phyloP scores from a whole-genome alignment of 2,888 invertebrate genomes.

The Drosophila acutilabella region DNA sequence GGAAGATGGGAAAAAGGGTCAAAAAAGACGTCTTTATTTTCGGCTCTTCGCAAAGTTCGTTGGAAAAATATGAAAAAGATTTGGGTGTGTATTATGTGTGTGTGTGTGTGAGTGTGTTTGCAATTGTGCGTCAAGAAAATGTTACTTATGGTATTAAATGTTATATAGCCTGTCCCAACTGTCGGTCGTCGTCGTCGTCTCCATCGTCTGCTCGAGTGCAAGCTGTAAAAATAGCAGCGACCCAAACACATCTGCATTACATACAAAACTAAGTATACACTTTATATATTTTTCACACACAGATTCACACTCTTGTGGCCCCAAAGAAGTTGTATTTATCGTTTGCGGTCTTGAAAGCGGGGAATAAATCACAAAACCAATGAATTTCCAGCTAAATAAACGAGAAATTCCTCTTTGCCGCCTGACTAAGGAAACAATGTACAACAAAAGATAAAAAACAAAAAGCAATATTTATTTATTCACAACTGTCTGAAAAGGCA shows the following conservation, averaged over 20 bases:
- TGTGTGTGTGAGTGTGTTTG: constrained; percentile 34
- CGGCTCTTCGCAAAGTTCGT: constrained; percentile 30
- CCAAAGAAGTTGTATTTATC: constrained; percentile 34
- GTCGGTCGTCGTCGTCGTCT: constrained; percentile 17
- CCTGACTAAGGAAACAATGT: constrained; percentile 2
- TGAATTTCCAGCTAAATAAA: constrained; percentile 69
- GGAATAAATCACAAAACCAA: constrained; percentile 55
- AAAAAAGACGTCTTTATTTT: constrained; percentile 45
- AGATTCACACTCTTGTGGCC: constrained; percentile 11
- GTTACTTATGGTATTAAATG: constrained; percentile 64
- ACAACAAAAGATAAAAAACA: not conserved
- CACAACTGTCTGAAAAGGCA: constrained; percentile 5
- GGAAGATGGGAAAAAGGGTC: constrained; percentile 12
- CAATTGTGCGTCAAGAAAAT: constrained; percentile 70
- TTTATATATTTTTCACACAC: constrained; percentile 1
- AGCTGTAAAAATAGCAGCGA: constrained; percentile 59
- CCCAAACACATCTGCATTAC: constrained; percentile 13
- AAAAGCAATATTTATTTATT: not conserved
- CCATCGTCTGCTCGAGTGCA: constrained; percentile 32
- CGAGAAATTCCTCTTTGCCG: constrained; percentile 19
- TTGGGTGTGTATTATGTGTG: not conserved
- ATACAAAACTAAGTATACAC: constrained; percentile 1
- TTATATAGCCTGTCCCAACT: constrained; percentile 21
- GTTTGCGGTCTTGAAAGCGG: constrained; percentile 31
- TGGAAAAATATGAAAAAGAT: constrained; percentile 45